These are phyloP conservation scores for Tetanocera ferruginea DNA, from an alignment of 2,888 invertebrate species.

Conservation along the genomic window DNA sequence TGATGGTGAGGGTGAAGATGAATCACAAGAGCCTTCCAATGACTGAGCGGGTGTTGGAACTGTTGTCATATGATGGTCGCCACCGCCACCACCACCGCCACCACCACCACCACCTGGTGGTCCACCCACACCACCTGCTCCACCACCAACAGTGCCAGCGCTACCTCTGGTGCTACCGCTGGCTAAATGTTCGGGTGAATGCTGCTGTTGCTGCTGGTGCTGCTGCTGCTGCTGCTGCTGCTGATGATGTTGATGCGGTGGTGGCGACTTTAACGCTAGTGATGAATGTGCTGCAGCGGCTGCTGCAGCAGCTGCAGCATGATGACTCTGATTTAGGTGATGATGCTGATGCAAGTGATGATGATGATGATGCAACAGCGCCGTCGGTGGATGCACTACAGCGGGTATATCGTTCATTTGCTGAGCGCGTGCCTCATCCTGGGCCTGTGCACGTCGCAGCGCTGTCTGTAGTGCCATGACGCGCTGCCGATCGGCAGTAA, in stretches of 20 bases:
- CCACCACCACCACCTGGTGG: slow-evolving; percentile 34
- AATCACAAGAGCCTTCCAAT: slow-evolving; percentile 72
- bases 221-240: slow-evolving; percentile 55
- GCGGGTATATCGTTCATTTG: slow-evolving; percentile 72
- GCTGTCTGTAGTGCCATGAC: slow-evolving; percentile 93
- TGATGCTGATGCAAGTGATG: slow-evolving; percentile 69
- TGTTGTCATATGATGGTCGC: slow-evolving; percentile 66
- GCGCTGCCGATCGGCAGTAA: slow-evolving; percentile 88
- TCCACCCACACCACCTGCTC: slow-evolving; percentile 41
- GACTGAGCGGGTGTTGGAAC: slow-evolving; percentile 69
- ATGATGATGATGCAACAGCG: slow-evolving; percentile 63
- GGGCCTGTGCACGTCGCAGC: slow-evolving; percentile 84
- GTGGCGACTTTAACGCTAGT: slow-evolving; percentile 3
- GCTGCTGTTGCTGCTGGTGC: slow-evolving; percentile 42
- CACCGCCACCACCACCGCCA: slow-evolving; percentile 29
- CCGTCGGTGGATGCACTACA: slow-evolving; percentile 57
- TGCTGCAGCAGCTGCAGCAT: slow-evolving; percentile 56
- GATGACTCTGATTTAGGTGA: slow-evolving; percentile 72
- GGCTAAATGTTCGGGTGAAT: background rate
- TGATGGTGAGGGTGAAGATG: slow-evolving; percentile 75
- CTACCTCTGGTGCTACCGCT: slow-evolving; percentile 39
- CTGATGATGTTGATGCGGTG: slow-evolving; percentile 57
- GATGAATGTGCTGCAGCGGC: slow-evolving; percentile 53
- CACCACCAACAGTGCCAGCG: slow-evolving; percentile 53
- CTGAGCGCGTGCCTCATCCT: slow-evolving; percentile 80